Evolutionary conservation across 2,113 vertebrate genomes (phyloP), one percentile per base, ranked within the genome.

Genomic region (Mystacornis crossleyi): DNA sequence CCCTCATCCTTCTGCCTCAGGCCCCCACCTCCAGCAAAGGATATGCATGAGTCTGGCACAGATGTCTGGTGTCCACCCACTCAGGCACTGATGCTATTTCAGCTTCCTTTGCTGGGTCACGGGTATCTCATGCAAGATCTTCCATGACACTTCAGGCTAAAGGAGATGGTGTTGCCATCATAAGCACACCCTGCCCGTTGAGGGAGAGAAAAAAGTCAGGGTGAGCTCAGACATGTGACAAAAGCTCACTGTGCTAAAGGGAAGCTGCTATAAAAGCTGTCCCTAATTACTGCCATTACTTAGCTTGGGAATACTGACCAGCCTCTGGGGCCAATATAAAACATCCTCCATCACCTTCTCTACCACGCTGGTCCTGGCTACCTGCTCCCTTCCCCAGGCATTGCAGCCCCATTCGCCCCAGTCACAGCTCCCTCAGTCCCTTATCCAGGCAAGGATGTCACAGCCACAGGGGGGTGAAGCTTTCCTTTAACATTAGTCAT

Each of bases 391-490:
- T 73, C n/a, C 36, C 31, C 8, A 51, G 7, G 57, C 40, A 50
- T 3, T 1, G 3, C 29, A 58, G 18, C 6, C 26, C 20, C 7
- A 1, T 55, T 57, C 42, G 19, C 23, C 45, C 3, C 50, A 34
- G 13, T 18, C 47, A 14, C 47, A 54, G 47, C 43, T 61, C 34
- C 51, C 25, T 67, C 62, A 31, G n/a, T 34, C n/a, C 54, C 53
- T 61, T 48, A 69, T 6, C 17, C 11, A 47, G 40, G 21, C 12
- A 33, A 50, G 11, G 43, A 67, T 4, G 4, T 18, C 40, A 48
- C 29, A 20, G 19, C 2, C n/a, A 14, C 10, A 42, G n/a, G 0
- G 0, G 10, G 10, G 8, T 51, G 31, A 95, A 69, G 18, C 33
- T 33, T 65, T 80, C 48, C 25, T 77, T 65, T 25, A 53, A 58